phyloP scores from a whole-genome alignment of 2,113 vertebrate species.

The Hystrix cristata region DNA sequence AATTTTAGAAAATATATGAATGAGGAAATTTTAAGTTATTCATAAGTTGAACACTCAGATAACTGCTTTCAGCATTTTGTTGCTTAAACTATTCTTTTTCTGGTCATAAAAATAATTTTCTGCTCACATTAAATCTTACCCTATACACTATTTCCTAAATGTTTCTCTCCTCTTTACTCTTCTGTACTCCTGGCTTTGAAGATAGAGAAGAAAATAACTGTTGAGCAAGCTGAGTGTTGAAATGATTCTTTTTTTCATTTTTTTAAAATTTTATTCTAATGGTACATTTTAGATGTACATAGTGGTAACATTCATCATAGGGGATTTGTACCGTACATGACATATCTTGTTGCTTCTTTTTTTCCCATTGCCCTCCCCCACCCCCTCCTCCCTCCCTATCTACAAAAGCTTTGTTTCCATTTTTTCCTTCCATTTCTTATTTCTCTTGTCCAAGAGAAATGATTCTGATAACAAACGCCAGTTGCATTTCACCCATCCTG shows the following conservation, averaged over 20 bases:
- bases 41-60: not conserved
- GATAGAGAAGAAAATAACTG: not conserved
- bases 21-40: not conserved
- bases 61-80: not conserved
- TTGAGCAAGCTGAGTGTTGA: not conserved
- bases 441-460: not conserved
- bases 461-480: not conserved
- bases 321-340: too few species aligned
- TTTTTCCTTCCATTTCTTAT: too few species aligned
- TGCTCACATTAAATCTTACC: not conserved
- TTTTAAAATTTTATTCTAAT: too few species aligned
- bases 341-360: too few species aligned
- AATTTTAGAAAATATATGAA: slow-evolving; percentile 35
- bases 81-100: not conserved
- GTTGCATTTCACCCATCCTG: not conserved
- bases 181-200: not conserved
- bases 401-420: too few species aligned
- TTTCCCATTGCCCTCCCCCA: too few species aligned
- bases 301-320: too few species aligned
- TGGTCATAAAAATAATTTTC: not conserved
- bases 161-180: not conserved
- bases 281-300: too few species aligned
- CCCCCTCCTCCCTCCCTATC: too few species aligned
- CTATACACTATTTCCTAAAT: not conserved
- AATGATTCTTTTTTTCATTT: not conserved